These are phyloP conservation scores for Rallus limicola DNA, from an alignment of 2,113 vertebrate species.

Conservation along the genomic window DNA sequence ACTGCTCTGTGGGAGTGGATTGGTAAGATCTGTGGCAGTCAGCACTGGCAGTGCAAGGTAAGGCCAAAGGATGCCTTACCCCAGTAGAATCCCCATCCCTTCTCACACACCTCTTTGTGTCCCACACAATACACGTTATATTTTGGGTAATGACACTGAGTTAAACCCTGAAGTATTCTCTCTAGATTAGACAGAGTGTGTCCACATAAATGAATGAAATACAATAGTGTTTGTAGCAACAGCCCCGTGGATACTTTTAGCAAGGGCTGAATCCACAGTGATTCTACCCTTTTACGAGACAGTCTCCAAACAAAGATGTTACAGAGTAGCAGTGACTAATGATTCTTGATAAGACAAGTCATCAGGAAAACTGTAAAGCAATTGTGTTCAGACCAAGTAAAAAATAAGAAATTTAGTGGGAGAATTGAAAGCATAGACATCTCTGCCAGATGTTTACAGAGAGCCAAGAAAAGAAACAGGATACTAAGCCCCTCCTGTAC, in stretches of 20 bases:
- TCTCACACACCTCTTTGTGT: not conserved
- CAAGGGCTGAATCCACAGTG: not conserved
- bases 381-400: not conserved
- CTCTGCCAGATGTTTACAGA: not conserved
- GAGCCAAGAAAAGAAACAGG: conserved; percentile 3
- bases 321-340: not conserved
- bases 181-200: not conserved
- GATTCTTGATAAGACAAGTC: not conserved
- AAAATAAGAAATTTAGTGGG: not conserved
- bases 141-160: not conserved
- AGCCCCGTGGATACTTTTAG: not conserved
- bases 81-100: fast-evolving
- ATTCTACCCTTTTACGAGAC: not conserved
- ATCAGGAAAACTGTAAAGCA: not conserved
- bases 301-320: not conserved
- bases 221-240: not conserved
- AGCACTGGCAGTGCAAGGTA: not conserved
- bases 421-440: not conserved
- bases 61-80: not conserved
- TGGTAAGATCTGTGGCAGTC: not conserved
- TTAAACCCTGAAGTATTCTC: not conserved
- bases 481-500: not conserved
- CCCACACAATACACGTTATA: not conserved
- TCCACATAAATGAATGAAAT: not conserved
- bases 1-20: not conserved